Conservation (phyloP, 1,140 invertebrate species). For the Tetramorium simillimum region DNA sequence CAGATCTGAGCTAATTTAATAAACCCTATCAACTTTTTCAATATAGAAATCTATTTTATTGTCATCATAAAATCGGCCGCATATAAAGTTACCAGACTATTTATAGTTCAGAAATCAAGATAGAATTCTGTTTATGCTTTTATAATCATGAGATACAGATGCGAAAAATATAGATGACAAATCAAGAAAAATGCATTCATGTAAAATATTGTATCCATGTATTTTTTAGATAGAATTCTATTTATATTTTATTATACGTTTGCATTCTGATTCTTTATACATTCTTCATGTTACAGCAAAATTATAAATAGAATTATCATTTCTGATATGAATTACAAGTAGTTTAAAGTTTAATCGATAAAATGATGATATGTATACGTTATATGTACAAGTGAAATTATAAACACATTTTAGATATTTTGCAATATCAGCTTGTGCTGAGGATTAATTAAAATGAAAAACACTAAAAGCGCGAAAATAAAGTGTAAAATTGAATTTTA, state of each 20-base stretch:
- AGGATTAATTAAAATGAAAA: not conserved
- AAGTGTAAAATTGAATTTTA: not conserved
- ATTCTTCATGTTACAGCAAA: not conserved
- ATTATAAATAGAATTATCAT: constrained; percentile 1
- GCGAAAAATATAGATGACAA: not conserved
- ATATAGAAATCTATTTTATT: not conserved
- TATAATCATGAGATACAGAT: not conserved
- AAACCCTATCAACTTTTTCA: not conserved
- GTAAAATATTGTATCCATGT: not conserved
- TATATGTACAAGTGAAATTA: not conserved
- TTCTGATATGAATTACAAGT: not conserved
- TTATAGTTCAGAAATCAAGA: not conserved
- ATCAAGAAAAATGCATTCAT: not conserved
- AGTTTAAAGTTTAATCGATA: not conserved
- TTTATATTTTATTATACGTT: not conserved
- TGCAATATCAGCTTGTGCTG: not conserved
- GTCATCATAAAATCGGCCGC: not conserved
- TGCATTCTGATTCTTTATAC: not conserved
- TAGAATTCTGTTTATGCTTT: not conserved
- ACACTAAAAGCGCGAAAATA: not conserved
- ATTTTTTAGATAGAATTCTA: not conserved
- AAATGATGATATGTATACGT: not conserved
- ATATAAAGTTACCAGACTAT: not conserved
- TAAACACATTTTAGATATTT: not conserved
- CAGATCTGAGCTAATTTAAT: not conserved